A percentile compares a stretch with the other conserved stretches of the same genome.
Conservation (phyloP, 2,888 invertebrate species). For the Caenorhabditis plicata region DNA sequence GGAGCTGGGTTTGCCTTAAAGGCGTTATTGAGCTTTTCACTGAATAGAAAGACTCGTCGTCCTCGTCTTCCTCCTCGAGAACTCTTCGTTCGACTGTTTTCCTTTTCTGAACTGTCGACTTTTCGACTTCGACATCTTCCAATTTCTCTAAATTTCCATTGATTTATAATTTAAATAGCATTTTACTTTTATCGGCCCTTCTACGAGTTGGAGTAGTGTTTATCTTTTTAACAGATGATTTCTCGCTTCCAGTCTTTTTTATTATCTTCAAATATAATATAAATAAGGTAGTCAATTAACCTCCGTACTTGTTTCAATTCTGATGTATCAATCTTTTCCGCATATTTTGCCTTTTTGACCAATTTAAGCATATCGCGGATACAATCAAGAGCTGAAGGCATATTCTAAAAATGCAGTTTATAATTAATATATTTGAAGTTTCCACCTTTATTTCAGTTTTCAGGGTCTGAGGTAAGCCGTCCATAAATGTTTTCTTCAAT, state of each 20-base stretch:
- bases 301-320: background rate
- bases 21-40: too few species aligned
- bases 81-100: background rate
- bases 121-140: background rate
- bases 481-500: conserved; percentile 37
- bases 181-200: too few species aligned
- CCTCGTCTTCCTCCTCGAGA: conserved; percentile 3
- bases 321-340: conserved; percentile 5
- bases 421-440: background rate
- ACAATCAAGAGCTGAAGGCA: background rate
- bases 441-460: conserved; percentile 15
- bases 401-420: background rate
- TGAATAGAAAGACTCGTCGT: too few species aligned
- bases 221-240: too few species aligned
- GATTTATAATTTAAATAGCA: background rate
- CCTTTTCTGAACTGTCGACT: conserved; percentile 3
- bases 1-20: too few species aligned
- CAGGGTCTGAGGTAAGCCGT: conserved; percentile 11
- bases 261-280: too few species aligned
- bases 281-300: background rate
- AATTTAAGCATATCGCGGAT: conserved; percentile 6
- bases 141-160: background rate
- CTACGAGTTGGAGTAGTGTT: too few species aligned
- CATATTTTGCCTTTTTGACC: conserved; percentile 8
- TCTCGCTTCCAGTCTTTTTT: too few species aligned